Evolutionary conservation across 2,888 invertebrate genomes (phyloP), one percentile per base, ranked within the genome.

Genomic region (Cylindroiulus punctatus): DNA sequence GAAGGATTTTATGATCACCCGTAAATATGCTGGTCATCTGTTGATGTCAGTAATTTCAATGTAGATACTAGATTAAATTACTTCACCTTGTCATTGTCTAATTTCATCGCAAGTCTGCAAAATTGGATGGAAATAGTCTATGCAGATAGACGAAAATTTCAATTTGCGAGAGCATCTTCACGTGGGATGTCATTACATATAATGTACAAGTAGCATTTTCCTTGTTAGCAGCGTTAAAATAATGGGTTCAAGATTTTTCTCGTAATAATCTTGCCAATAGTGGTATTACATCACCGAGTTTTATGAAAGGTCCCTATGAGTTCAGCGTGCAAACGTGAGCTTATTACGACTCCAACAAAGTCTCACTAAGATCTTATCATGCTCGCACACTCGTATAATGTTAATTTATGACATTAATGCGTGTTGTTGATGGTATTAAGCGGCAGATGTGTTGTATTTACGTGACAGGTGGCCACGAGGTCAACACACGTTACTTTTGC

Each of bases 401-500:
- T 57, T 57, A 57, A 57, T 57, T 57, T 57, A 57, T 22, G 57
- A 57, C 57, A 57, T 57, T 57, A 57, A 57, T 57, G 22, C 10
- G 22, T 57, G 22, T 57, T 57, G 57, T 8, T 57, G 22, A 57
- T 57, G 57, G 22, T 22, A 22, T 57, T 57, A 22, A 7, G 22
- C 7, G 57, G 22, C 22, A 57, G 7, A 22, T 57, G 57, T 57
- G 22, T 57, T 22, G 22, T 57, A 57, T 57, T 57, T 22, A 57
- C 57, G 57, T 57, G 57, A 57, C 57, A 57, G 57, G 57, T 22
- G 57, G 57, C 22, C 57, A 57, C 8, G 57, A 57, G 57, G 57
- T 57, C 57, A 57, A 57, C 57, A 57, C 57, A 22, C 57, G 57
- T 57, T 57, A 57, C 0, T 57, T 57, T 57, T 22, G 57, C 57